Conservation (phyloP, 2,113 vertebrate genomes). For the Melanostigma gelatinosum region DNA sequence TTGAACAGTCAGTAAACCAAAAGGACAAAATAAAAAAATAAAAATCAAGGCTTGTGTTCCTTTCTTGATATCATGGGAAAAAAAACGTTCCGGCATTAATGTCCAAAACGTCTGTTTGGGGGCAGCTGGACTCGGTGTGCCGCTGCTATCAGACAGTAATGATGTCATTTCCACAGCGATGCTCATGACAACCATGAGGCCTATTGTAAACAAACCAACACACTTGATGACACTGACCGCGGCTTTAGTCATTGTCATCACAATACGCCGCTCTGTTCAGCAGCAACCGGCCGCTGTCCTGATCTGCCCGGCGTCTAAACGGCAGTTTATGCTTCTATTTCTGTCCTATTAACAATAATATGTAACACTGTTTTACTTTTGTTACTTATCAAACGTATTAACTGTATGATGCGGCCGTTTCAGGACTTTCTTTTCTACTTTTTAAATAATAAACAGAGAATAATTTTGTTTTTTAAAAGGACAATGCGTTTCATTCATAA, state of each 20-base stretch:
- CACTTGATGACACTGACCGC: conserved; percentile 29
- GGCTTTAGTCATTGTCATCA: conserved; percentile 27
- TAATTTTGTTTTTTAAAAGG: not conserved
- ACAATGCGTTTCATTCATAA: not conserved
- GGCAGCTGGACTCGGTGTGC: conserved; percentile 2
- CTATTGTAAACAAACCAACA: conserved; percentile 74
- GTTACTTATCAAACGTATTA: not conserved
- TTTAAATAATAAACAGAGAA: not conserved
- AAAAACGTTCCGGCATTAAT: conserved; percentile 23
- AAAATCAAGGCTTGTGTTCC: not conserved
- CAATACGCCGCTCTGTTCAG: conserved; percentile 27
- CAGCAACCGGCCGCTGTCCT: not conserved
- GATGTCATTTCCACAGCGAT: conserved; percentile 74
- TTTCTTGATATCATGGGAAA: conserved; percentile 38
- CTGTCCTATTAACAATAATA: not conserved
- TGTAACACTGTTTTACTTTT: not conserved
- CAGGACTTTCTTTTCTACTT: not conserved
- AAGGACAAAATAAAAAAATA: not conserved
- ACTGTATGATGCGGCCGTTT: not conserved
- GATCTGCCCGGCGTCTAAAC: not conserved
- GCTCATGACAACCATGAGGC: conserved; percentile 70
- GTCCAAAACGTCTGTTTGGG: conserved; percentile 44
- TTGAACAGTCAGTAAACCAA: conserved; percentile 3
- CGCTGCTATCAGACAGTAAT: conserved; percentile 55
- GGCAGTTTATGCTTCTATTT: not conserved